Conservation (phyloP, 2,888 invertebrate species). For the Lissocephala sabroskyi region DNA sequence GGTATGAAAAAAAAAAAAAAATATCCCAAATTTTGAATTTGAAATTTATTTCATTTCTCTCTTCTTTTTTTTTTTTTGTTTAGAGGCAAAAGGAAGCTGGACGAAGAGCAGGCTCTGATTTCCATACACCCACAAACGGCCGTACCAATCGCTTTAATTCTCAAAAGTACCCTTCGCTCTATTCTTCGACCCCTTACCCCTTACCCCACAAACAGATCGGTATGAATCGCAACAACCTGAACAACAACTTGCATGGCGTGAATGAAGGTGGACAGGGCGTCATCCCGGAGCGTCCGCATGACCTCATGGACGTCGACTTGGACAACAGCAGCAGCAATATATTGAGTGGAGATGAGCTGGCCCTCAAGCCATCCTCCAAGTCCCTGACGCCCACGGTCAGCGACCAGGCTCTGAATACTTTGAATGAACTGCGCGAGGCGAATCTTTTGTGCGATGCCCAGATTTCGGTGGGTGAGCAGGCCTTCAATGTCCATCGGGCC, state of each 20-base stretch:
- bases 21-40: too few species aligned
- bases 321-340: constrained; percentile 19
- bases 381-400: constrained; percentile 77
- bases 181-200: too few species aligned
- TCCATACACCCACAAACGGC: too few species aligned
- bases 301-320: constrained; percentile 29
- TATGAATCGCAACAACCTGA: too few species aligned
- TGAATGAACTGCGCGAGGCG: constrained; percentile 86
- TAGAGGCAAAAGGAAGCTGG: too few species aligned
- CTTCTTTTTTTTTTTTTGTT: too few species aligned
- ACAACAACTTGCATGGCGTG: constrained; percentile 31
- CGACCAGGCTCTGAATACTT: constrained; percentile 86
- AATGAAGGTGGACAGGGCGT: constrained; percentile 38
- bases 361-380: constrained; percentile 29
- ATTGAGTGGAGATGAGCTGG: constrained; percentile 9
- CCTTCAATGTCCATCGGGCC: constrained; percentile 89
- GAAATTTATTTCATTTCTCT: too few species aligned
- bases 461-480: constrained; percentile 86
- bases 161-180: too few species aligned
- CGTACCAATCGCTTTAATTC: too few species aligned
- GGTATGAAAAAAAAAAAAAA: too few species aligned
- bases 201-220: too few species aligned
- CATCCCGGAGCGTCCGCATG: constrained; percentile 6
- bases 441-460: constrained; percentile 91
- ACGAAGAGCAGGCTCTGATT: too few species aligned